Conservation (phyloP, 2,113 vertebrate species). For the Aspiorhynchus laticeps region DNA sequence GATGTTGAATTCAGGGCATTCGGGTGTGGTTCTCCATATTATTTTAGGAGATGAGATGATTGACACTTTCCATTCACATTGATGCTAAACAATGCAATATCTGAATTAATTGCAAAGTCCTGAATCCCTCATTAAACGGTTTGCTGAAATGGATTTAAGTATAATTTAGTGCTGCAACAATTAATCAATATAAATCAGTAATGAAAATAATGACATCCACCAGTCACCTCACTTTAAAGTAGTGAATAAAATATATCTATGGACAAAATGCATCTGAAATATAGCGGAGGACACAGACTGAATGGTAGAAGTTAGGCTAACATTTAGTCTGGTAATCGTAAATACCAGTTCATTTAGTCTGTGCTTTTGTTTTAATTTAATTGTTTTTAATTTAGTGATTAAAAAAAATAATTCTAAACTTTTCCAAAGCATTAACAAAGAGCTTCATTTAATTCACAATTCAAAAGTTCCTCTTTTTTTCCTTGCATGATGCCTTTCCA, state of each 20-base stretch:
- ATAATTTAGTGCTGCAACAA: background rate
- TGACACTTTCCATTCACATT: slow-evolving; percentile 16
- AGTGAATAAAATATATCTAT: background rate
- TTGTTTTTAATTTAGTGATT: background rate
- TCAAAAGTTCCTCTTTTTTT: too few species aligned
- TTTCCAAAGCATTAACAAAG: too few species aligned
- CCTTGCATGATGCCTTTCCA: too few species aligned
- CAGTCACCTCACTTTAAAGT: background rate
- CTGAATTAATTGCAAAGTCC: background rate
- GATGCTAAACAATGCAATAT: background rate
- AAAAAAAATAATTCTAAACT: too few species aligned
- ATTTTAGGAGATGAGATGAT: slow-evolving; percentile 30
- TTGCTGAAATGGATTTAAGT: background rate
- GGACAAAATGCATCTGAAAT: background rate
- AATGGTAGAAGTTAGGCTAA: background rate
- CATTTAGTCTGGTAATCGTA: background rate
- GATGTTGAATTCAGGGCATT: slow-evolving; percentile 29
- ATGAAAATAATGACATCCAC: background rate
- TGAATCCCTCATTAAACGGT: background rate
- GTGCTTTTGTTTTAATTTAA: background rate
- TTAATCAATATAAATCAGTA: background rate
- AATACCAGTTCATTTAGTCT: background rate
- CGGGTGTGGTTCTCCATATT: slow-evolving; percentile 23
- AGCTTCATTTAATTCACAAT: too few species aligned
- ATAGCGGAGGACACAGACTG: background rate